Conservation (phyloP, 2,888 invertebrate species). For the Rhingia rostrata region DNA sequence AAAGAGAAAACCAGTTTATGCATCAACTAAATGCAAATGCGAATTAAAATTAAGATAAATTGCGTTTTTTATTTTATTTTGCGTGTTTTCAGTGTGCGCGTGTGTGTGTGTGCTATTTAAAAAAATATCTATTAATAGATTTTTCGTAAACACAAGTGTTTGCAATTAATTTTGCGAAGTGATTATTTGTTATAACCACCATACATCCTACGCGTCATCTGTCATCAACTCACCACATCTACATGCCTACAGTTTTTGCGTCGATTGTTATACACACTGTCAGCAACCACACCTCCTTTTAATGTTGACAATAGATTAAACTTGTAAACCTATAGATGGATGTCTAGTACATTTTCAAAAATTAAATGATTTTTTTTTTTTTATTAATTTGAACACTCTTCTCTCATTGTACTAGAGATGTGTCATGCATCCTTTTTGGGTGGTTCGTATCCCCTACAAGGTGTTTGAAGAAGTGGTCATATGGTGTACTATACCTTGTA, state of each 20-base stretch:
- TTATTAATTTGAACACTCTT: no score
- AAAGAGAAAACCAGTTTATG: constrained; percentile 29
- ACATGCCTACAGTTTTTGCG: constrained; percentile 13
- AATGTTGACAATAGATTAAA: no score
- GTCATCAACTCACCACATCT: background rate
- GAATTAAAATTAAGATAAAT: constrained; percentile 22
- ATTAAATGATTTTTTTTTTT: no score
- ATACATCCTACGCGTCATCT: background rate
- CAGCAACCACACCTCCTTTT: constrained; percentile 44
- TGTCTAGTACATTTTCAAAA: no score
- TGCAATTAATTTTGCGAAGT: background rate
- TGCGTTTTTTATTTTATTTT: constrained; percentile 7
- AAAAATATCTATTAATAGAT: constrained; percentile 30
- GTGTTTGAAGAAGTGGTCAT: background rate
- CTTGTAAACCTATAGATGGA: no score
- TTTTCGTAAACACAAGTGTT: constrained; percentile 13
- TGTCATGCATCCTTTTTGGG: constrained; percentile 7
- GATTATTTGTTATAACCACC: background rate
- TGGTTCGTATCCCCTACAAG: constrained; percentile 11
- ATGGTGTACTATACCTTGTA: constrained; percentile 80
- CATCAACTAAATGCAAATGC: constrained; percentile 8
- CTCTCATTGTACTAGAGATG: no score
- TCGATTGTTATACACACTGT: constrained; percentile 3
- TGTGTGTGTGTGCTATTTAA: constrained; percentile 1
- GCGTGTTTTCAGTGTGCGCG: no score